A percentile compares a stretch with the other conserved stretches of the same genome.
Conservation (phyloP, 2,888 invertebrate genomes). For the Zaprionus bogoriensis region DNA sequence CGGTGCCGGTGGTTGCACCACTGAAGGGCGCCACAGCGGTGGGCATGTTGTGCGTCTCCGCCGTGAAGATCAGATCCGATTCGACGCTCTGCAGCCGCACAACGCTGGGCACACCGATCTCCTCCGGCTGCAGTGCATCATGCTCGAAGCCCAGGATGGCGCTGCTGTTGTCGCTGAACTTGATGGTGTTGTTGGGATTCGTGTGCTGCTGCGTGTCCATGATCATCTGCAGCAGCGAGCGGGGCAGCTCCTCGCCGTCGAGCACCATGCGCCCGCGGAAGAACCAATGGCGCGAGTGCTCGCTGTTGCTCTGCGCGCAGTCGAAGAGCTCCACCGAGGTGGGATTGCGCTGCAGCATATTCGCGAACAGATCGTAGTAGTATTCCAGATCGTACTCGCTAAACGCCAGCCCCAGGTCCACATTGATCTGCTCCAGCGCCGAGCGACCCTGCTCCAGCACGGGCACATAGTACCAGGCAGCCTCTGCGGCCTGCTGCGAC, state of each 20-base stretch:
- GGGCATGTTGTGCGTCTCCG: slow-evolving; percentile 99
- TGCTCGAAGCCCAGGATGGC: slow-evolving; percentile 93
- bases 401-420: slow-evolving; percentile 93
- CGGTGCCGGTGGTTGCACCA: slow-evolving; percentile 98
- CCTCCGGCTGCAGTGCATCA: slow-evolving; percentile 87
- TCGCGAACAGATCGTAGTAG: slow-evolving; percentile 93
- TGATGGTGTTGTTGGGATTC: slow-evolving; percentile 97
- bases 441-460: slow-evolving; percentile 89
- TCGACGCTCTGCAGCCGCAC: slow-evolving; percentile 86
- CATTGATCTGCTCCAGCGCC: slow-evolving; percentile 92
- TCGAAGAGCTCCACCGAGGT: slow-evolving; percentile 99
- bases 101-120: slow-evolving; percentile 85
- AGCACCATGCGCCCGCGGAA: slow-evolving; percentile 95
- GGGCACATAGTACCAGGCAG: slow-evolving; percentile 94
- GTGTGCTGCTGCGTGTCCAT: slow-evolving; percentile 93
- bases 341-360: slow-evolving; percentile 93
- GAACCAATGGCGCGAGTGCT: slow-evolving; percentile 99
- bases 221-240: slow-evolving; percentile 96
- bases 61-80: slow-evolving; percentile 97
- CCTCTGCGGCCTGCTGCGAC: slow-evolving; percentile 87
- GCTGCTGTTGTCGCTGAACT: slow-evolving; percentile 98
- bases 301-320: slow-evolving; percentile 98
- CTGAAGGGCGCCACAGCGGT: slow-evolving; percentile 98
- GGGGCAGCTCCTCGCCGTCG: slow-evolving; percentile 89
- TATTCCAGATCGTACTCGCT: slow-evolving; percentile 96